Evolutionary conservation across 2,888 invertebrate genomes (phyloP).

Genomic region (Entomobrya proxima): DNA sequence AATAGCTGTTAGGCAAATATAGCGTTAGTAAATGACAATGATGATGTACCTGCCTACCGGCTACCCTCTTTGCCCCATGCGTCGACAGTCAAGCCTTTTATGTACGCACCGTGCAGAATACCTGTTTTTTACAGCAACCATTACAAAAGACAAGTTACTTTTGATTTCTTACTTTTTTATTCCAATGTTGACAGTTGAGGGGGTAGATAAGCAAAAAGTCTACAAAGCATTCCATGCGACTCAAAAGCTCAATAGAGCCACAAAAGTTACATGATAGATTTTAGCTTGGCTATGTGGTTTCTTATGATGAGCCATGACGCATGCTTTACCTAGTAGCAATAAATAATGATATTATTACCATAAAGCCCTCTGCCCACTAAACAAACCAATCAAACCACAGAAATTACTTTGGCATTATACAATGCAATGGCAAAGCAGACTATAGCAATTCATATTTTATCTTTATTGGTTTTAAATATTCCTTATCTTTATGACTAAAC

Average conservation of each 20-base stretch:
- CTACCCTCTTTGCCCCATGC: neutral
- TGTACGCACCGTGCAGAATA: conserved; percentile 1
- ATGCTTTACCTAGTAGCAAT: neutral
- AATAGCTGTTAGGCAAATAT: neutral
- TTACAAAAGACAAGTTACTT: conserved; percentile 25
- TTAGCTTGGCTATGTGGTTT: too few relatives aligned
- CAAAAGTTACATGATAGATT: too few relatives aligned
- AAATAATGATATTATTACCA: neutral
- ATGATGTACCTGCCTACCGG: conserved; percentile 28
- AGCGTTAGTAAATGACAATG: neutral
- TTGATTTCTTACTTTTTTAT: conserved; percentile 15
- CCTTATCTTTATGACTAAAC: neutral
- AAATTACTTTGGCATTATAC: neutral
- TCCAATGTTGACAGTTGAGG: neutral
- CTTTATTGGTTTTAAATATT: neutral
- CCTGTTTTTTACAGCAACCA: neutral
- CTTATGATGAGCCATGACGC: neutral
- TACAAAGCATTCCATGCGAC: neutral
- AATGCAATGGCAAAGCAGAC: neutral
- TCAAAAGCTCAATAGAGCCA: neutral
- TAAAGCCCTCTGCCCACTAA: neutral
- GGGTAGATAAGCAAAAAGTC: neutral
- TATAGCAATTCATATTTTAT: conserved; percentile 2
- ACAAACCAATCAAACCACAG: conserved; percentile 22
- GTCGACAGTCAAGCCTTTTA: conserved; percentile 14